phyloP scores from a whole-genome alignment of 2,888 invertebrate species.

The Barypeithes pellucidus region DNA sequence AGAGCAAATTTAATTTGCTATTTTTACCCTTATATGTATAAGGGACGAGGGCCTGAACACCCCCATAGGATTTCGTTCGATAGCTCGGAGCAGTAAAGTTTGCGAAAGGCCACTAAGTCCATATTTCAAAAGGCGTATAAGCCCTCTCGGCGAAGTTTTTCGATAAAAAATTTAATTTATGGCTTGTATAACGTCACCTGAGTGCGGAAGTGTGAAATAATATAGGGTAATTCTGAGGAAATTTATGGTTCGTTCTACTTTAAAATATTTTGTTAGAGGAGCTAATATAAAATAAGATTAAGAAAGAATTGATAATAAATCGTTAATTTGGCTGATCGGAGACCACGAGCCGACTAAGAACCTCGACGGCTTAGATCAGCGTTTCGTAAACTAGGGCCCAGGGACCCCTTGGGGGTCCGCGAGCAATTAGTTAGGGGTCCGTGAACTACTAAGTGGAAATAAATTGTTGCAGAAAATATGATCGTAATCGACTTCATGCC shows the following conservation, averaged over 20 bases:
- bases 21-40: slow-evolving; percentile 23
- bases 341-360: no score
- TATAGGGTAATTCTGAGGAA: slow-evolving; percentile 14
- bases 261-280: neutral
- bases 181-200: slow-evolving; percentile 47
- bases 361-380: no score
- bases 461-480: no score
- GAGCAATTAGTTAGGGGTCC: no score
- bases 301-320: neutral
- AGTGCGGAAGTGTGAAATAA: slow-evolving; percentile 32
- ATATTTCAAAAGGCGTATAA: slow-evolving; percentile 39
- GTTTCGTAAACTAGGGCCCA: no score
- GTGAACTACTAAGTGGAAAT: no score
- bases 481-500: no score
- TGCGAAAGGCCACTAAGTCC: slow-evolving; percentile 33
- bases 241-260: slow-evolving; percentile 17
- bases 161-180: slow-evolving; percentile 53
- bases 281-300: neutral
- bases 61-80: slow-evolving; percentile 30
- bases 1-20: slow-evolving; percentile 24
- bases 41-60: slow-evolving; percentile 17
- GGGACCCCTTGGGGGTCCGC: no score
- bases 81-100: slow-evolving; percentile 33
- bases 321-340: no score
- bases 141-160: slow-evolving; percentile 37